Evolutionary conservation across 2,797 vertebrate species (phyloP).

Genomic region (Neomorphus geoffroyi): DNA sequence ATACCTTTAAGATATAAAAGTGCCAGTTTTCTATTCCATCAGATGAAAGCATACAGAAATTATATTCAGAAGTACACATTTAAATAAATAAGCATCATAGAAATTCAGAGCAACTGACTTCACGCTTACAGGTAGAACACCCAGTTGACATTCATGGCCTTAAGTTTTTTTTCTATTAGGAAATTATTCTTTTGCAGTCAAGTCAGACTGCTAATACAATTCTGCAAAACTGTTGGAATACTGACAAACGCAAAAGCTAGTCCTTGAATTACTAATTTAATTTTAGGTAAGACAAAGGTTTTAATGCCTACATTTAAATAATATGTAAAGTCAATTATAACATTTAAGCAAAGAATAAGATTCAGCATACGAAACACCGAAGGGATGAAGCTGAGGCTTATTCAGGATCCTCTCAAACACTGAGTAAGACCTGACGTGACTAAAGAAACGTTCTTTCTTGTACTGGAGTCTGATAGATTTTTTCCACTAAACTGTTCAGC

Average conservation of each 20-base stretch:
- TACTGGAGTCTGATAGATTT: not conserved
- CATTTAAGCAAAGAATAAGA: not conserved
- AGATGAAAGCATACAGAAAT: not conserved
- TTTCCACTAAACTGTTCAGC: not conserved
- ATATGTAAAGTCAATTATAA: not conserved
- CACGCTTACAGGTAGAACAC: not conserved
- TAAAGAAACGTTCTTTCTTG: not conserved
- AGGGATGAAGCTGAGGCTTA: not conserved
- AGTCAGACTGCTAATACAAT: not conserved
- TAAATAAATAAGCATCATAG: not conserved
- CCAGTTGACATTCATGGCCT: not conserved
- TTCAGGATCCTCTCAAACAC: not conserved
- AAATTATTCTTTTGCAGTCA: not conserved
- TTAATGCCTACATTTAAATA: not conserved
- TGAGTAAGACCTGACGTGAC: not conserved
- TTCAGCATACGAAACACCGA: not conserved
- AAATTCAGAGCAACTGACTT: not conserved
- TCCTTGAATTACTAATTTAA: not conserved
- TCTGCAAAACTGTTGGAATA: not conserved
- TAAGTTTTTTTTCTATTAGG: not conserved
- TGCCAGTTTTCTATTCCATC: not conserved
- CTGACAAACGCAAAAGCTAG: not conserved
- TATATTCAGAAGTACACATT: not conserved
- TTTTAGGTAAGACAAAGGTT: not conserved
- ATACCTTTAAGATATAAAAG: not conserved